Percentiles rank a stretch among this genome's conserved stretches.
These are phyloP conservation scores for Dasyornis broadbenti DNA, from an alignment of 2,113 vertebrate genomes.

Conservation along the genomic window DNA sequence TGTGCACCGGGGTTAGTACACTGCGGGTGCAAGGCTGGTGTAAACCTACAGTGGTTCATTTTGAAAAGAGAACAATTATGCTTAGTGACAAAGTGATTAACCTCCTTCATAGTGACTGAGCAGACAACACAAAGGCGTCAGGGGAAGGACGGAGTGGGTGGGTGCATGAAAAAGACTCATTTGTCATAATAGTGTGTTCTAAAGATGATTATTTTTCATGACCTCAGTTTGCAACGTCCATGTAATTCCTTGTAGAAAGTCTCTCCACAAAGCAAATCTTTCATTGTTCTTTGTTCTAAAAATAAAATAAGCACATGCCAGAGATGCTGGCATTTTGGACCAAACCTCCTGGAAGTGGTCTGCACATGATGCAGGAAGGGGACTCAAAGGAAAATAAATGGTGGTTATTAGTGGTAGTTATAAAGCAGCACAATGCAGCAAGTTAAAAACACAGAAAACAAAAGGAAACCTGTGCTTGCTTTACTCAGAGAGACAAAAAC, in stretches of 20 bases:
- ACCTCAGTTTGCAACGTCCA: constrained; percentile 56
- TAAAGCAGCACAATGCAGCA: constrained; percentile 23
- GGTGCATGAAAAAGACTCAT: neutral
- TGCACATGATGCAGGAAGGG: neutral
- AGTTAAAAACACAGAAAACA: neutral
- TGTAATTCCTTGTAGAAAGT: constrained; percentile 54
- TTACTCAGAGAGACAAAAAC: constrained; percentile 6
- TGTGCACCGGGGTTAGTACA: neutral
- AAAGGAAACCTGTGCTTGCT: neutral
- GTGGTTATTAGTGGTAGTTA: neutral
- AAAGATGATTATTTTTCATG: neutral
- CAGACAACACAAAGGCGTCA: neutral
- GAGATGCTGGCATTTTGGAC: neutral
- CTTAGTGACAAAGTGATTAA: neutral
- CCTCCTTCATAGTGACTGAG: neutral
- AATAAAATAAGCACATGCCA: constrained; percentile 10
- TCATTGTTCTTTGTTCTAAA: neutral
- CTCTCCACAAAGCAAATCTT: constrained; percentile 40
- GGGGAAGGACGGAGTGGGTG: neutral
- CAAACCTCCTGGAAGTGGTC: neutral
- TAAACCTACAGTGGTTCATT: neutral
- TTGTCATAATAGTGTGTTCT: neutral
- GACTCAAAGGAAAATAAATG: neutral
- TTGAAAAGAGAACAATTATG: neutral
- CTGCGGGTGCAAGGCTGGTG: neutral